Conservation (phyloP, 2,888 invertebrate species). For the Torymus texanus region DNA sequence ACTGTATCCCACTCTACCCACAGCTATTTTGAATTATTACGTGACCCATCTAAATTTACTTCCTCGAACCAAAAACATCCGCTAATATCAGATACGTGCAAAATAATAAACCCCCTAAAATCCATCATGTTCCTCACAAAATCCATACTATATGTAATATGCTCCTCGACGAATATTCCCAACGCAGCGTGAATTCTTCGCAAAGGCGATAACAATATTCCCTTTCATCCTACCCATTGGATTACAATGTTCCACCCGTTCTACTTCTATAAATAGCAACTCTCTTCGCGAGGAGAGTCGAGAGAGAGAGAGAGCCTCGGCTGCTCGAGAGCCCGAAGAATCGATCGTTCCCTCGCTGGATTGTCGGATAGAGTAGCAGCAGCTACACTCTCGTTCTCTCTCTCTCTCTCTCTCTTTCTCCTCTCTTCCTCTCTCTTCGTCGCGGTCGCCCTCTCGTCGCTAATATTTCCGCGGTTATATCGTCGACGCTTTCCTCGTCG, state of each 20-base stretch:
- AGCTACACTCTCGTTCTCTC: not conserved
- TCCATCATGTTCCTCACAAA: too few species aligned
- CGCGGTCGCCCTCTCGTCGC: not conserved
- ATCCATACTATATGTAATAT: too few species aligned
- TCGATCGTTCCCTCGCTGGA: slow-evolving; percentile 48
- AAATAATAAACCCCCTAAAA: too few species aligned
- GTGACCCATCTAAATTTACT: too few species aligned
- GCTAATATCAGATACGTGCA: too few species aligned
- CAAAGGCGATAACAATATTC: slow-evolving; percentile 9
- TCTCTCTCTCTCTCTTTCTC: slow-evolving; percentile 11
- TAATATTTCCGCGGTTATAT: slow-evolving; percentile 20
- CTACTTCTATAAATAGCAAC: slow-evolving; percentile 50
- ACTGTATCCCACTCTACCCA: too few species aligned
- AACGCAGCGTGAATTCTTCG: not conserved
- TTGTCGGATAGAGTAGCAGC: slow-evolving; percentile 17
- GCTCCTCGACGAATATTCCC: too few species aligned
- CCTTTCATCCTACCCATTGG: not conserved
- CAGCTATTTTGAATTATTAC: too few species aligned
- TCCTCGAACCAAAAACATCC: too few species aligned
- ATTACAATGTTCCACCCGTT: slow-evolving; percentile 37
- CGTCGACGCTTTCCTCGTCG: slow-evolving; percentile 30
- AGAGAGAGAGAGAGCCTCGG: slow-evolving; percentile 5
- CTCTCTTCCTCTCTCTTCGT: not conserved
- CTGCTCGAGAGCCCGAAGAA: slow-evolving; percentile 31
- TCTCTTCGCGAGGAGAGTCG: not conserved